Percentiles rank a stretch among this genome's conserved stretches.
These are phyloP conservation scores for Cynoglossus semilaevis DNA, from an alignment of 2,113 vertebrate genomes.

Conservation along the genomic window DNA sequence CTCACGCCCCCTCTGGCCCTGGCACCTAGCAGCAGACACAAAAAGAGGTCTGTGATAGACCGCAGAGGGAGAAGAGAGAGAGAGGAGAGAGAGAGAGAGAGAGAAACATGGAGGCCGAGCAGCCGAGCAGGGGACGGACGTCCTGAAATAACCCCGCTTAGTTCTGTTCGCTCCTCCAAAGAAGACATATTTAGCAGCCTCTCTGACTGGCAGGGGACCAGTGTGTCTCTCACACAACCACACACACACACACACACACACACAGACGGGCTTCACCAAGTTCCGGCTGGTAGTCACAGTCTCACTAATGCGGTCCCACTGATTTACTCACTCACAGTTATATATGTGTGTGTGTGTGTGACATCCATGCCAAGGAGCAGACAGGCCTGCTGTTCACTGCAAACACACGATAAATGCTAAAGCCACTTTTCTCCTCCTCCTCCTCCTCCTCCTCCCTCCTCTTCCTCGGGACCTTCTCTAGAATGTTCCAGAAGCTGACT, in stretches of 20 bases:
- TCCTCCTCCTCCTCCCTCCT: constrained; percentile 12
- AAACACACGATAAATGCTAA: constrained; percentile 32
- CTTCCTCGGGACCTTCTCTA: constrained; percentile 25
- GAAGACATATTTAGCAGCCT: constrained; percentile 56
- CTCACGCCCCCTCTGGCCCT: constrained; percentile 47
- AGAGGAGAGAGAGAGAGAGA: constrained; percentile 17
- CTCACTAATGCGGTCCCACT: constrained; percentile 30
- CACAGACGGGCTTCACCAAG: constrained; percentile 11
- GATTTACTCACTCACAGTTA: constrained; percentile 29
- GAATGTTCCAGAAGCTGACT: constrained; percentile 47
- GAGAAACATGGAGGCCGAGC: constrained; percentile 20
- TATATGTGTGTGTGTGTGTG: constrained; percentile 25
- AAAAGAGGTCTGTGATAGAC: constrained; percentile 57
- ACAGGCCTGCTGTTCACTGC: constrained; percentile 59
- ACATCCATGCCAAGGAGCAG: constrained; percentile 69
- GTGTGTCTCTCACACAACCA: constrained; percentile 23
- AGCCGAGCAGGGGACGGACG: constrained; percentile 25
- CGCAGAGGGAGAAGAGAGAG: constrained; percentile 37
- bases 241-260: constrained; percentile 4
- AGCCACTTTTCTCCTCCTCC: constrained; percentile 21
- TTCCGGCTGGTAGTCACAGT: constrained; percentile 23
- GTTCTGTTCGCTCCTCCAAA: constrained; percentile 36
- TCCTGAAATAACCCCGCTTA: constrained; percentile 51
- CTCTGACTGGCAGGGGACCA: constrained; percentile 40
- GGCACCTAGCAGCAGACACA: constrained; percentile 59